Base-by-base conservation (phyloP, 1,140 invertebrate species). In the Caerostris extrusa region DNA sequence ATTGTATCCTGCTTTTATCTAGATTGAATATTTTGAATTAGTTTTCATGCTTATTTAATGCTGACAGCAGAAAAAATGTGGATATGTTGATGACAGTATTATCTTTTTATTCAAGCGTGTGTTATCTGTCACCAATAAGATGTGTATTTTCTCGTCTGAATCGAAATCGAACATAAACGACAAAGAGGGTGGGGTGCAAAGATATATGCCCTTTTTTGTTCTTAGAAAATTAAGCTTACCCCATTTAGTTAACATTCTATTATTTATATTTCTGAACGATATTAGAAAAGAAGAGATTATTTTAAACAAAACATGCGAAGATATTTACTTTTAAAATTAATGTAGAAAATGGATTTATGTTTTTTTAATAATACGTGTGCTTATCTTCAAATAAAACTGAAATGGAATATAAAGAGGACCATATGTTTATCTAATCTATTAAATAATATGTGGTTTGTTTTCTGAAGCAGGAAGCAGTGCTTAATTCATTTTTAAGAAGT, bases 11-110 rank as follows among this genome's bases (percentile, higher is more conserved):
- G 67, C 17, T 10, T 50, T 71, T 71, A 50, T 71, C 69, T 71
- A 71, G 34, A 71, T 71, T 71, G 69, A 71, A 71, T 71, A 34
- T 71, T 71, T 71, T 10, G 69, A 71, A 71, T 34, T 71, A 34
- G 69, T 71, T 71, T 71, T 71, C 19, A 50, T 71, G 19, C 69
- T 50, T 71, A 71, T 71, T 71, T 71, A 71, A 34, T 34, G 6
- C 69, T 34, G 34, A 71, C 4, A 34, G 12, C 19, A 34, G 2
- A 71, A 34, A n/a, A 71, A 3, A 34, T 71, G 3, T 10, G 50
- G 19, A 50, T 8, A 71, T 71, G 69, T 3, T 71, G 69, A 71
- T 71, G 69, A 0, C 69, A 34, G 19, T 17, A 71, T 71, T 71
- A 34, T 71, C 19, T 71, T n/a, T n/a, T 71, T 34, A 71, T 19